phyloP scores from a whole-genome alignment of 2,113 vertebrate species.

The Pachypanchax playfairii region DNA sequence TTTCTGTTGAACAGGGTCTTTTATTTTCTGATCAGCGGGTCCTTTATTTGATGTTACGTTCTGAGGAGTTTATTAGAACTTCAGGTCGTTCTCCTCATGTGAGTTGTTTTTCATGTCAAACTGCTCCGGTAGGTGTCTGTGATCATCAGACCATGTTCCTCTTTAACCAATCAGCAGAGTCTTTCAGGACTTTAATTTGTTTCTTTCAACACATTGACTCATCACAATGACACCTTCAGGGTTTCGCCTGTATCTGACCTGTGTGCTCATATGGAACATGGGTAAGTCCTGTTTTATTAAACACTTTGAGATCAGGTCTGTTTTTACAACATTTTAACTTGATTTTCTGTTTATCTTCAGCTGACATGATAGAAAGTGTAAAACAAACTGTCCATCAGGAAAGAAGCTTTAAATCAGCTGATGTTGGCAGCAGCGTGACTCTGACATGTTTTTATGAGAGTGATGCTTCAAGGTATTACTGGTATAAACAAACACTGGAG shows the following conservation, averaged over 20 bases:
- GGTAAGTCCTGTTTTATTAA: constrained; percentile 11
- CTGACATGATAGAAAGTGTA: accelerated
- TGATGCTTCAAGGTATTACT: constrained; percentile 12
- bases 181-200: background rate
- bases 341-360: background rate
- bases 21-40: too few species aligned
- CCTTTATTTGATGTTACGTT: too few species aligned
- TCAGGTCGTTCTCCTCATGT: background rate
- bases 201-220: background rate
- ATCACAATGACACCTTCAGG: constrained; percentile 34
- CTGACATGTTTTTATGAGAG: constrained; percentile 21
- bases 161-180: constrained; percentile 26
- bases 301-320: background rate
- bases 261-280: background rate
- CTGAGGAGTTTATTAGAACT: too few species aligned
- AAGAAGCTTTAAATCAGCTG: background rate
- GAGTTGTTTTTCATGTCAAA: background rate
- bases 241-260: constrained; percentile 1
- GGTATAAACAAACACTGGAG: constrained; percentile 59
- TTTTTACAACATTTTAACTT: accelerated
- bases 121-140: background rate
- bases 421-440: constrained; percentile 25
- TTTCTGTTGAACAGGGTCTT: too few species aligned
- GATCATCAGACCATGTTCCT: background rate
- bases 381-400: background rate